Evolutionary conservation across 2,113 vertebrate species (phyloP), one percentile per base, ranked within the genome.

Genomic region (Phycodurus eques): DNA sequence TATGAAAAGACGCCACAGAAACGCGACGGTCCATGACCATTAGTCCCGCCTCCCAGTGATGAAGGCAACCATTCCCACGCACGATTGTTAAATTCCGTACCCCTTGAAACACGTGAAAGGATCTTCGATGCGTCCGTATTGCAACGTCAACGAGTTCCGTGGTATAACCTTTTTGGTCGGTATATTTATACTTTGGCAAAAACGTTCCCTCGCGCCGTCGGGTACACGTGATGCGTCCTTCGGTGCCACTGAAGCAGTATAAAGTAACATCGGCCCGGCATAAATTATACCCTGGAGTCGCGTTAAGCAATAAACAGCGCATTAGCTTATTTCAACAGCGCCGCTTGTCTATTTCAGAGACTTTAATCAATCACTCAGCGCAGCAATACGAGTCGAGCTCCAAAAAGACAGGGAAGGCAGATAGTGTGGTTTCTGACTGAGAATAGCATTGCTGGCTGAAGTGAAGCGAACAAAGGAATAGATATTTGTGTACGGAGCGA

Each of bases 111-210:
- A 15, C 47, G 4, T 22, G 5, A 60, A 33, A 60, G 31, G 59
- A 13, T 61, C 31, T 61, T 35, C 27, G 14, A 61, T 85, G 83
- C 82, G 87, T 88, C 87, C 90, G 87, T 91, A 93, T 88, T 83
- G 78, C 80, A 87, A 83, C 78, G 85, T 39, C 72, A 85, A 88
- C 82, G 82, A 53, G 68, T 31, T 84, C 85, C 88, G 88, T 78
- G 82, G 84, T 74, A 71, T 79, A 80, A 72, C 71, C 71, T 79
- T 35, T 5, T 61, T 70, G 89, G 89, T 87, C 90, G 89, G 81
- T 80, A 86, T 83, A 88, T 90, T 92, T 88, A 74, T 81, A 82
- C 86, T 90, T 88, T 74, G 82, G 74, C 75, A 82, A 76, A 73
- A 72, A 81, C 80, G 72, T 67, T 67, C 78, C 56, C 81, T 83